Evolutionary conservation across 2,797 vertebrate species (phyloP).

Genomic region (Trachops cirrhosus): DNA sequence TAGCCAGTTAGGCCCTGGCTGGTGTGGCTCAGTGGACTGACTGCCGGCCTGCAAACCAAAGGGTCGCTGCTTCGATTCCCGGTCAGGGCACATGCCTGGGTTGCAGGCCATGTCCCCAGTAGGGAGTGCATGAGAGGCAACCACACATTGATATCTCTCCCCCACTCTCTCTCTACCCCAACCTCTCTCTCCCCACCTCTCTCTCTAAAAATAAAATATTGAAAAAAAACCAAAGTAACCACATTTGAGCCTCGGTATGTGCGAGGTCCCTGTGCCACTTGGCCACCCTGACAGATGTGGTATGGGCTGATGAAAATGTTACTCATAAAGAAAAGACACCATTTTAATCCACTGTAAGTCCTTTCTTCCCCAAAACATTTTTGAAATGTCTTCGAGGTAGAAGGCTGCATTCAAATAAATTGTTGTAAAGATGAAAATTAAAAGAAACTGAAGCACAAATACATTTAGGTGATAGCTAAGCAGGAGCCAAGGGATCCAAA

Average conservation of each 20-base stretch:
- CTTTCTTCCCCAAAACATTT: neutral
- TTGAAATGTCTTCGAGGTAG: neutral
- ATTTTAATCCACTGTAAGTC: neutral
- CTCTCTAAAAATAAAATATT: too few species aligned
- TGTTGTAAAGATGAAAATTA: conserved; percentile 22
- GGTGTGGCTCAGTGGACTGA: too few species aligned
- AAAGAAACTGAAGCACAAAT: conserved; percentile 52
- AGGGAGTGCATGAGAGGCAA: too few species aligned
- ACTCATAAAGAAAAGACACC: neutral
- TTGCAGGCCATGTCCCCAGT: too few species aligned
- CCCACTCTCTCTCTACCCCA: too few species aligned
- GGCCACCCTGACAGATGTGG: neutral
- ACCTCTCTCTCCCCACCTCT: too few species aligned
- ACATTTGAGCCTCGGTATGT: neutral
- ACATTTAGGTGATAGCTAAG: conserved; percentile 36
- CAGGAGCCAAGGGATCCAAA: conserved; percentile 26
- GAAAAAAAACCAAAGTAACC: neutral
- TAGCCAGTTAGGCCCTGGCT: neutral
- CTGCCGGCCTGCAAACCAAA: too few species aligned
- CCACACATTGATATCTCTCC: too few species aligned
- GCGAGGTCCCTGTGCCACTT: neutral
- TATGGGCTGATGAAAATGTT: neutral
- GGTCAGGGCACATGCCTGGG: too few species aligned
- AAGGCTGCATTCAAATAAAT: neutral
- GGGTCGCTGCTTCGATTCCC: too few species aligned